A percentile compares a stretch with the other conserved stretches of the same genome.
Conservation (phyloP, 2,113 vertebrate species). For the Ammodytes marinus region DNA sequence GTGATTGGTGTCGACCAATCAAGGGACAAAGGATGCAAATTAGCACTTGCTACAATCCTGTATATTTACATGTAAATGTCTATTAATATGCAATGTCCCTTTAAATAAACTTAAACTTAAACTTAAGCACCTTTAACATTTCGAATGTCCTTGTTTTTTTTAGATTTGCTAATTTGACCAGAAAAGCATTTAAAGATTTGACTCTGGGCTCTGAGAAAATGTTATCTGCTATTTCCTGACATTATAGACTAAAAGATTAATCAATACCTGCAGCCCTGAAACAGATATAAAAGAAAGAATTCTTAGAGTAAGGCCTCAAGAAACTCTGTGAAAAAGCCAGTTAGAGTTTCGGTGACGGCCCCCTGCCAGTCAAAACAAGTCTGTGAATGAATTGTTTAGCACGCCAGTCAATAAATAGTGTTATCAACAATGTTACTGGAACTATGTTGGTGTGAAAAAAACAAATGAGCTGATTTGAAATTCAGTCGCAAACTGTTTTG, state of each 20-base stretch:
- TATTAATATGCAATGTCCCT: too few relatives aligned
- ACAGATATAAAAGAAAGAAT: not conserved
- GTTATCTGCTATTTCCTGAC: not conserved
- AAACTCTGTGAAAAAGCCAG: not conserved
- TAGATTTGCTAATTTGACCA: not conserved
- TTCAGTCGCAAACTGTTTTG: constrained; percentile 61
- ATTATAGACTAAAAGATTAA: not conserved
- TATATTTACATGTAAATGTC: too few relatives aligned
- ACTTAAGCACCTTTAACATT: not conserved
- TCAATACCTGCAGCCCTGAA: not conserved
- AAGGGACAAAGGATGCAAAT: too few relatives aligned
- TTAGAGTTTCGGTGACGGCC: not conserved
- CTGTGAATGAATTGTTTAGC: constrained; percentile 33
- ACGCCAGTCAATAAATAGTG: constrained; percentile 31
- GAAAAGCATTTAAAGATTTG: not conserved
- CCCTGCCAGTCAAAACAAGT: constrained; percentile 10
- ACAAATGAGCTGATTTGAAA: constrained; percentile 62
- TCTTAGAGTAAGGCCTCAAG: not conserved
- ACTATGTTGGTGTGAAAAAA: constrained; percentile 53
- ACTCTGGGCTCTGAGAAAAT: not conserved
- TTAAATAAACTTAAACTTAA: too few relatives aligned
- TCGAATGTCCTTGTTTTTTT: not conserved
- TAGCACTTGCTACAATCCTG: too few relatives aligned
- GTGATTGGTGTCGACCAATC: too few relatives aligned
- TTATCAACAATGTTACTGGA: constrained; percentile 54